Percentiles rank a stretch among this genome's conserved stretches.
These are phyloP conservation scores for Coreius guichenoti DNA, from an alignment of 2,797 vertebrate genomes.

Conservation along the genomic window DNA sequence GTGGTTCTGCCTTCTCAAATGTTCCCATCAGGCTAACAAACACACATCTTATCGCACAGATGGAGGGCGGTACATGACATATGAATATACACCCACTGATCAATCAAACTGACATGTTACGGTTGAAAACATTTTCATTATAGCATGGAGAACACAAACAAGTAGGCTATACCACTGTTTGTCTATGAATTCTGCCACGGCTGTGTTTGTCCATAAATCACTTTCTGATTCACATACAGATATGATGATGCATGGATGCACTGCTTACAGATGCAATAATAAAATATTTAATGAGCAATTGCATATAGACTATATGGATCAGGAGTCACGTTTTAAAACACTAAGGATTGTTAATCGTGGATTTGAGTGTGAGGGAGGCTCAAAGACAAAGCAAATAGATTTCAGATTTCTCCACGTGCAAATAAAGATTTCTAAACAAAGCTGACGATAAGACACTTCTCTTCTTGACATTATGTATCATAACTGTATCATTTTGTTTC, in stretches of 20 bases:
- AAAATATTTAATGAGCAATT: not conserved
- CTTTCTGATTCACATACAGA: constrained; percentile 12
- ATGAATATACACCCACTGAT: constrained; percentile 43
- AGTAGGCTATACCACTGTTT: not conserved
- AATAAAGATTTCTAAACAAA: constrained; percentile 5
- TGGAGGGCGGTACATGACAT: not conserved
- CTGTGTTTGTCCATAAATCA: constrained; percentile 26
- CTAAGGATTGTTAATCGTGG: not conserved
- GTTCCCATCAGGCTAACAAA: constrained; percentile 31
- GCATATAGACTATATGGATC: not conserved
- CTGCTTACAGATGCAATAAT: constrained; percentile 4
- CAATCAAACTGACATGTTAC: constrained; percentile 51
- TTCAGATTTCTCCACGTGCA: not conserved
- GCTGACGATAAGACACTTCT: not conserved
- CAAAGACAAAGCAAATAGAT: not conserved
- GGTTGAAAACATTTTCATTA: constrained; percentile 48
- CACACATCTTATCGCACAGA: constrained; percentile 5
- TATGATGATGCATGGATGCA: constrained; percentile 14
- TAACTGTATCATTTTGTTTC: constrained; percentile 1
- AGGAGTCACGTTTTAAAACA: not conserved
- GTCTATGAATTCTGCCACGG: not conserved
- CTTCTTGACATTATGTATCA: not conserved
- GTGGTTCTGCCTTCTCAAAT: constrained; percentile 4
- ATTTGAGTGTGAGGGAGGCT: not conserved
- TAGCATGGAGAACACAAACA: constrained; percentile 32